Conservation (phyloP, 2,113 vertebrate species). For the Gadus macrocephalus region DNA sequence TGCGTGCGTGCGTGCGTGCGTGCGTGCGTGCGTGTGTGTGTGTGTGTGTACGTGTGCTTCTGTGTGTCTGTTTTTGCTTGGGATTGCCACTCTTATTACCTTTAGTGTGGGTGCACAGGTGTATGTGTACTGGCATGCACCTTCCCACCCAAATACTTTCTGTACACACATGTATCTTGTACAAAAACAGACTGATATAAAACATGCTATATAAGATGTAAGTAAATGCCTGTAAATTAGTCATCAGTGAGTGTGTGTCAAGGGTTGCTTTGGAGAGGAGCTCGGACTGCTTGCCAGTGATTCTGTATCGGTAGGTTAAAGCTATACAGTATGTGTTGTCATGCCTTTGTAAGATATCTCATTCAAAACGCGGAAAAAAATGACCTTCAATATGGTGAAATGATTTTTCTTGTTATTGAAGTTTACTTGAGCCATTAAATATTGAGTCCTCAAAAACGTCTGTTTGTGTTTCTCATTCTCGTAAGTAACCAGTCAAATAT, state of each 20-base stretch:
- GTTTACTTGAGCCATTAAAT: slow-evolving; percentile 80
- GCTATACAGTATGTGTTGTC: slow-evolving; percentile 77
- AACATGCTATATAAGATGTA: slow-evolving; percentile 84
- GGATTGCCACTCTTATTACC: not conserved
- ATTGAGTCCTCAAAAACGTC: slow-evolving; percentile 64
- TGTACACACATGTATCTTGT: slow-evolving; percentile 78
- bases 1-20: not conserved
- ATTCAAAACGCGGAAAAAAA: slow-evolving; percentile 73
- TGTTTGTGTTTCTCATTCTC: not conserved
- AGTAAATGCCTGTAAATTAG: slow-evolving; percentile 87
- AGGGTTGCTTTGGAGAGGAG: slow-evolving; percentile 74
- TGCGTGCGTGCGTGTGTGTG: slow-evolving; percentile 23
- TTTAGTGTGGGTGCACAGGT: slow-evolving; percentile 50
- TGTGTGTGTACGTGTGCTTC: slow-evolving; percentile 15
- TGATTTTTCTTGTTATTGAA: slow-evolving; percentile 76
- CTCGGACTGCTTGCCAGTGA: slow-evolving; percentile 76
- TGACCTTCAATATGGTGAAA: slow-evolving; percentile 73
- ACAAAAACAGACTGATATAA: slow-evolving; percentile 67
- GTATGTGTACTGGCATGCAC: slow-evolving; percentile 62
- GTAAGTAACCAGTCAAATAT: not conserved
- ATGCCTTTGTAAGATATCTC: slow-evolving; percentile 82
- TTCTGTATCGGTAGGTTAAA: slow-evolving; percentile 76
- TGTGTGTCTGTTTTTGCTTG: slow-evolving; percentile 19
- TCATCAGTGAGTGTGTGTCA: slow-evolving; percentile 73
- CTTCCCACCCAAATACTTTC: slow-evolving; percentile 70